phyloP scores from a whole-genome alignment of 1,140 invertebrate genomes.

The Nasonia giraulti region DNA sequence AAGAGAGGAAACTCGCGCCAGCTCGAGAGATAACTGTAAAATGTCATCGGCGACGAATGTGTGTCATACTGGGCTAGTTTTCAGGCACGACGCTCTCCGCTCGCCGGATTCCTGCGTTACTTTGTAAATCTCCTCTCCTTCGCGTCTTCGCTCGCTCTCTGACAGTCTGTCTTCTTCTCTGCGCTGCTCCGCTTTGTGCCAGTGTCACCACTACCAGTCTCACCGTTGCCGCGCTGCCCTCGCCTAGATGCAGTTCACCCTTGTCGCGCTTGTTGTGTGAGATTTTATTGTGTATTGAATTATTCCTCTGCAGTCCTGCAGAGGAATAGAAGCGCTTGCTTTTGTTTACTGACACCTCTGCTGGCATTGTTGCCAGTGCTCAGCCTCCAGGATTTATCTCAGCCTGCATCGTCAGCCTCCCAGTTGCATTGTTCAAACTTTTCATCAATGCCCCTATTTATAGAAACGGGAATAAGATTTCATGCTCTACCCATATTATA shows the following conservation, averaged over 20 bases:
- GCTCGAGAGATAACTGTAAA: conserved; percentile 70
- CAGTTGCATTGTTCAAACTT: conserved; percentile 1
- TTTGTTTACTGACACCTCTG: background rate
- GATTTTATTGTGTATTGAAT: background rate
- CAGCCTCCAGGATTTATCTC: background rate
- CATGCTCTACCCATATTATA: background rate
- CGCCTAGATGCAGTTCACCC: background rate
- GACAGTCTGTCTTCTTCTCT: background rate
- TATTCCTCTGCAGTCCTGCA: no score
- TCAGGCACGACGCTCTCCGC: conserved; percentile 15
- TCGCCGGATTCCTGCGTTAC: conserved; percentile 11
- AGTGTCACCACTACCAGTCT: background rate
- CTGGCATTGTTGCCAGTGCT: background rate
- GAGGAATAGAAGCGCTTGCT: background rate
- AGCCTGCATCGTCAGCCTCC: background rate
- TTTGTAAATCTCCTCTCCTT: background rate
- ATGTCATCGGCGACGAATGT: conserved; percentile 67
- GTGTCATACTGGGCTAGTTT: conserved; percentile 59
- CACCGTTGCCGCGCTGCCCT: background rate
- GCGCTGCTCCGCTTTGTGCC: background rate
- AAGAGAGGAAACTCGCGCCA: background rate
- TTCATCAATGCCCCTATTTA: background rate
- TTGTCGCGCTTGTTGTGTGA: conserved; percentile 3
- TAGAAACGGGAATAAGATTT: background rate
- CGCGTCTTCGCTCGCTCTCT: no score